phyloP scores from a whole-genome alignment of 2,888 invertebrate species.

The Acronicta alni region DNA sequence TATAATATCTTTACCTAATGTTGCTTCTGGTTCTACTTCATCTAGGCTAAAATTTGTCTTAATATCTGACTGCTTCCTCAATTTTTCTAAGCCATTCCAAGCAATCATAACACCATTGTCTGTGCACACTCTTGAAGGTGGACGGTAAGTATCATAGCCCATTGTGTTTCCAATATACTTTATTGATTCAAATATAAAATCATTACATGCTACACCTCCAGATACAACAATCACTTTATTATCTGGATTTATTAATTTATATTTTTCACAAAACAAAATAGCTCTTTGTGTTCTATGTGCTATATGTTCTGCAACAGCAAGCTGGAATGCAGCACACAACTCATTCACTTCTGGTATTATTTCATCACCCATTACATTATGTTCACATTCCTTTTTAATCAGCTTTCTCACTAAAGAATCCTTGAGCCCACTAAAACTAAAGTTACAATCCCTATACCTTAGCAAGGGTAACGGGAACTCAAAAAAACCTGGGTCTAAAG shows the following conservation, averaged over 20 bases:
- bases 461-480: constrained; percentile 91
- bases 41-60: constrained; percentile 88
- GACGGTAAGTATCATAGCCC: constrained; percentile 92
- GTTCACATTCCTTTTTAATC: constrained; percentile 88
- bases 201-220: constrained; percentile 98
- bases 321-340: constrained; percentile 96
- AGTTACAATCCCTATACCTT: constrained; percentile 94
- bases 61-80: constrained; percentile 80
- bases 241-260: constrained; percentile 87
- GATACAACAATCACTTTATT: constrained; percentile 93
- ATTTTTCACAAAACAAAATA: constrained; percentile 91
- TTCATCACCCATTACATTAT: constrained; percentile 90
- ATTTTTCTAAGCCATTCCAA: constrained; percentile 98
- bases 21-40: constrained; percentile 89
- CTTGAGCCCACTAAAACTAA: constrained; percentile 96
- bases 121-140: constrained; percentile 96
- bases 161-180: constrained; percentile 91
- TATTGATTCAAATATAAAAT: constrained; percentile 93
- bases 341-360: constrained; percentile 93
- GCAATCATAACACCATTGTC: constrained; percentile 99
- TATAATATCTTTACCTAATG: constrained; percentile 90
- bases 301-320: constrained; percentile 93
- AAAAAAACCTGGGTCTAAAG: constrained; percentile 91
- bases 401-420: constrained; percentile 89
- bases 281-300: constrained; percentile 95